phyloP scores from a whole-genome alignment of 2,113 vertebrate species.

The Vulpes vulpes region DNA sequence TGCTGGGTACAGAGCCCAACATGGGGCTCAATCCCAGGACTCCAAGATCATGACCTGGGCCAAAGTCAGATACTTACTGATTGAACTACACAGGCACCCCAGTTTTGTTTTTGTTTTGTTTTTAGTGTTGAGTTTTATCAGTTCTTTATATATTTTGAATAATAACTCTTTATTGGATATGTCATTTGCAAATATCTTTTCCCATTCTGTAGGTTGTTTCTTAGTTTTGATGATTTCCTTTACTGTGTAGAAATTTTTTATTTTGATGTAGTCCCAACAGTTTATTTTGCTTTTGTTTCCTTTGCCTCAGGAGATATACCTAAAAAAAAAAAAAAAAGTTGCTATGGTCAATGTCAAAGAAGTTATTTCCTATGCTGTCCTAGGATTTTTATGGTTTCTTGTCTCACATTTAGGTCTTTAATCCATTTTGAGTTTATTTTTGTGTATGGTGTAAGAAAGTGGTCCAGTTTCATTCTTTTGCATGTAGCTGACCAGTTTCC shows the following conservation, averaged over 20 bases:
- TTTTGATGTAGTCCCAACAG: background rate
- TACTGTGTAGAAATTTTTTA: background rate
- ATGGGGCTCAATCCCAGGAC: background rate
- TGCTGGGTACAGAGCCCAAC: background rate
- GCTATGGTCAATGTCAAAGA: background rate
- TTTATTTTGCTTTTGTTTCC: background rate
- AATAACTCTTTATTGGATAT: background rate
- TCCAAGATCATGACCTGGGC: background rate
- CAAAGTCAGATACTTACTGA: background rate
- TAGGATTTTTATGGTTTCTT: background rate
- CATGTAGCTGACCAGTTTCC: background rate
- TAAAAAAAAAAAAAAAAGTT: background rate
- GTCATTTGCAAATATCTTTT: background rate
- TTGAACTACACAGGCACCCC: background rate
- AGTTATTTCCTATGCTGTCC: background rate
- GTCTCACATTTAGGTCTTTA: background rate
- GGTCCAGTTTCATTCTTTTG: background rate
- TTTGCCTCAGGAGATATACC: background rate
- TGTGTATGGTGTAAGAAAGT: background rate
- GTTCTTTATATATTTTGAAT: background rate
- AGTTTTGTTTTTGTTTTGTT: background rate
- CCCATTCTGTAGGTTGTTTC: background rate
- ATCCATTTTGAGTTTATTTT: background rate
- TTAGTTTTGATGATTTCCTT: background rate
- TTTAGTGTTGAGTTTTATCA: background rate